These are phyloP conservation scores for Passer montanus DNA, from an alignment of 2,113 vertebrate genomes.

Conservation along the genomic window DNA sequence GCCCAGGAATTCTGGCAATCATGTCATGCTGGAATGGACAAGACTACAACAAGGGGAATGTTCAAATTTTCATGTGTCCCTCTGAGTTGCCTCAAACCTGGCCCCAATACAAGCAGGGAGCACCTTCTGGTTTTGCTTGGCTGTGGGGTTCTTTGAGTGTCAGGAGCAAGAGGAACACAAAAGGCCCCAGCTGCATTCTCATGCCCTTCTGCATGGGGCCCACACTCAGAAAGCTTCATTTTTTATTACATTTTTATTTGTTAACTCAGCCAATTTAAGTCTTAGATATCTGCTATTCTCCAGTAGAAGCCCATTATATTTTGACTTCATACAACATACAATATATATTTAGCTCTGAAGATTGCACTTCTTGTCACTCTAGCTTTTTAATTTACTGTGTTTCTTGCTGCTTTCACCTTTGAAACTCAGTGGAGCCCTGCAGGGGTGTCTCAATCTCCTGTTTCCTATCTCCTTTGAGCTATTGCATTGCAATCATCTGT, in stretches of 20 bases:
- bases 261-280: background rate
- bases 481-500: background rate
- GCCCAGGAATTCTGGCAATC: background rate
- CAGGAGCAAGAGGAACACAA: background rate
- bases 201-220: background rate
- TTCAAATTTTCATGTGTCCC: background rate
- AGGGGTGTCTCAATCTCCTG: background rate
- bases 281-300: background rate
- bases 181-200: background rate
- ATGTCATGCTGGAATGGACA: background rate
- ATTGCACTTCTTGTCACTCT: background rate
- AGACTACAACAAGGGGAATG: background rate
- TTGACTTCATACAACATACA: background rate
- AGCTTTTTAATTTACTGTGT: background rate
- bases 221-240: background rate
- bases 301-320: background rate
- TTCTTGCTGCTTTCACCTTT: background rate
- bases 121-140: background rate
- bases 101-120: background rate
- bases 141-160: background rate
- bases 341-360: background rate
- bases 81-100: background rate
- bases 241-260: background rate
- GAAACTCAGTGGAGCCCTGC: background rate
- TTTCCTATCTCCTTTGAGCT: slow-evolving; percentile 16